Conservation (phyloP, 2,797 vertebrate species). For the Oreortyx pictus region DNA sequence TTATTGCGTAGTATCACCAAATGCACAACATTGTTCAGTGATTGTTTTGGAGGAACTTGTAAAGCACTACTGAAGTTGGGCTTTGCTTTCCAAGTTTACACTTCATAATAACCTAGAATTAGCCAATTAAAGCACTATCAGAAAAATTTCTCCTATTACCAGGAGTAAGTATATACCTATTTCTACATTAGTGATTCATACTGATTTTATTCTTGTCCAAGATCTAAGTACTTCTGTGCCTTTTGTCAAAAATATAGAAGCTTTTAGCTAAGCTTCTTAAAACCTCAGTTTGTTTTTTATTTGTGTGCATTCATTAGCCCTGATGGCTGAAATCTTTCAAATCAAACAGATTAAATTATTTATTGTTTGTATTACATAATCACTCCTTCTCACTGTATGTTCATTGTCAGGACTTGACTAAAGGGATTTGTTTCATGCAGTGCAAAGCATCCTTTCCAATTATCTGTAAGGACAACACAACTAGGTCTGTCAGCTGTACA, state of each 20-base stretch:
- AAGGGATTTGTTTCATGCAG: neutral
- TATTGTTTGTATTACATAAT: neutral
- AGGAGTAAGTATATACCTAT: neutral
- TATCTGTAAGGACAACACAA: neutral
- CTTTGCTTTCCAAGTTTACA: neutral
- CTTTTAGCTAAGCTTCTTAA: neutral
- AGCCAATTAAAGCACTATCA: neutral
- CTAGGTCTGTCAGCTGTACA: neutral
- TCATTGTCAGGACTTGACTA: neutral
- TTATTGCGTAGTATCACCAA: neutral
- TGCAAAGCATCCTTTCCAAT: neutral
- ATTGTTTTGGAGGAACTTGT: neutral
- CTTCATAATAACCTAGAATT: neutral
- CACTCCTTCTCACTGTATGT: neutral
- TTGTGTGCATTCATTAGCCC: neutral
- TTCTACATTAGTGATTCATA: neutral
- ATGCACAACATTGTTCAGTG: fast-evolving
- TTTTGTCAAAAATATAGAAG: neutral
- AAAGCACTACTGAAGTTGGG: neutral
- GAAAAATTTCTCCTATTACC: neutral
- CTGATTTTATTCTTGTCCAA: neutral
- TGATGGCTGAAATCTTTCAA: neutral
- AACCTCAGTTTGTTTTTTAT: neutral
- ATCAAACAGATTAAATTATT: neutral
- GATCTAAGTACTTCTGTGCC: neutral